A percentile compares a stretch with the other conserved stretches of the same genome.
These are phyloP conservation scores for Rhingia campestris DNA, from an alignment of 2,888 invertebrate genomes.

Conservation along the genomic window DNA sequence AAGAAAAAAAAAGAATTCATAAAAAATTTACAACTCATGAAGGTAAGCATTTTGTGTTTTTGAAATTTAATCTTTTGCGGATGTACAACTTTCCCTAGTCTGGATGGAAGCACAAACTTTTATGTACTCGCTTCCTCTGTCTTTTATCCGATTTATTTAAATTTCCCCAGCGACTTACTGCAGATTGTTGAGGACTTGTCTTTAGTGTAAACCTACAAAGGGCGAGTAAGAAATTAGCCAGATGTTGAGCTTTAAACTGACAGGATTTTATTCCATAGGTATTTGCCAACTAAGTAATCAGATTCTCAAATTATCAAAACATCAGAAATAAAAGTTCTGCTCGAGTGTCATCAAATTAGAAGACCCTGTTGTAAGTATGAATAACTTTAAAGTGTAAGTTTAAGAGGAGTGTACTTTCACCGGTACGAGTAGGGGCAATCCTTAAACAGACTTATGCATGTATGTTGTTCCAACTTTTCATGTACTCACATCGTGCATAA, in stretches of 20 bases:
- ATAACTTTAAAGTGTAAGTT: not conserved
- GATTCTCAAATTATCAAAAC: slow-evolving; percentile 51
- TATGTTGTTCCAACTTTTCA: too few relatives aligned
- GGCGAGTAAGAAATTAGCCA: slow-evolving; percentile 6
- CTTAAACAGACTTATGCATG: too few relatives aligned
- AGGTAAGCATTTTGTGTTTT: not conserved
- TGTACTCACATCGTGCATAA: too few relatives aligned
- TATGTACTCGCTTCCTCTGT: not conserved
- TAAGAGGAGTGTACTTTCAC: not conserved
- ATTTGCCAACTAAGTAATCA: slow-evolving; percentile 43
- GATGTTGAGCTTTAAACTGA: slow-evolving; percentile 41
- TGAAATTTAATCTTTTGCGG: slow-evolving; percentile 2
- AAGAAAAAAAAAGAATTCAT: slow-evolving; percentile 62
- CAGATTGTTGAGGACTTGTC: not conserved
- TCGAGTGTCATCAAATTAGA: slow-evolving; percentile 17
- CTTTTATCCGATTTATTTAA: slow-evolving; percentile 24
- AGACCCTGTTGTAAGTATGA: not conserved
- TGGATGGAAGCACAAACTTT: not conserved
- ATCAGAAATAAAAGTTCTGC: slow-evolving; percentile 31
- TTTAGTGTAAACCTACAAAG: slow-evolving; percentile 13
- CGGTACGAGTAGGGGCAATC: too few relatives aligned
- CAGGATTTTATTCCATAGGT: slow-evolving; percentile 25
- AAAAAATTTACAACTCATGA: slow-evolving; percentile 19
- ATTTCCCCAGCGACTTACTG: slow-evolving; percentile 33
- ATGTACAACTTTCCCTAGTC: slow-evolving; percentile 16